Conservation (phyloP, 2,888 invertebrate genomes). For the Lacanobia wlatinum region DNA sequence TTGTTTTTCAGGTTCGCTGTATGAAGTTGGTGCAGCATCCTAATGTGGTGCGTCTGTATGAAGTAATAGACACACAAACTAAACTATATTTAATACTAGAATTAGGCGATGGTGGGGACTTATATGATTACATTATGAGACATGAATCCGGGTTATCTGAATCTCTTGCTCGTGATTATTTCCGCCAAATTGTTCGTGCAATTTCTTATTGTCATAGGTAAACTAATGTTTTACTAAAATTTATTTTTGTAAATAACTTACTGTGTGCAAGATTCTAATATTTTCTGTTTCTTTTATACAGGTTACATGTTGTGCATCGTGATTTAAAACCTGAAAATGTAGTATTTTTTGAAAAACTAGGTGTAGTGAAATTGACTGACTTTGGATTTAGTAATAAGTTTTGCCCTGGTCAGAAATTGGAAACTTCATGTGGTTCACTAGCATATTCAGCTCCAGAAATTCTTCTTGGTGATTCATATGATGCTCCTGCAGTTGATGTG, state of each 20-base stretch:
- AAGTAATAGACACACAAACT: slow-evolving; percentile 99
- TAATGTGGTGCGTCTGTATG: slow-evolving; percentile 99
- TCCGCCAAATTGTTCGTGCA: slow-evolving; percentile 98
- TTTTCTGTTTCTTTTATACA: slow-evolving; percentile 71
- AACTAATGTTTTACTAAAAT: slow-evolving; percentile 9
- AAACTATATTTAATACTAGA: slow-evolving; percentile 99
- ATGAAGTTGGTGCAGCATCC: slow-evolving; percentile 99
- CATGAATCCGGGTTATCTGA: slow-evolving; percentile 97
- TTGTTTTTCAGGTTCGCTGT: slow-evolving; percentile 94
- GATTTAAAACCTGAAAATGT: slow-evolving; percentile 99
- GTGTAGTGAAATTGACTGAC: slow-evolving; percentile 99
- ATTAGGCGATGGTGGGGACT: slow-evolving; percentile 99
- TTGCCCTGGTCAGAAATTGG: slow-evolving; percentile 98
- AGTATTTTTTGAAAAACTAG: slow-evolving; percentile 99
- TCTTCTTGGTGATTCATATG: slow-evolving; percentile 99
- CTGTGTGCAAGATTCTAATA: slow-evolving; percentile 9
- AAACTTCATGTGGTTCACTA: slow-evolving; percentile 99
- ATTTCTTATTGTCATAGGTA: slow-evolving; percentile 99
- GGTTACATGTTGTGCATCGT: slow-evolving; percentile 93
- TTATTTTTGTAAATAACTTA: not conserved
- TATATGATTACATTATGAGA: slow-evolving; percentile 99
- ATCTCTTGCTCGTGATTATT: slow-evolving; percentile 96
- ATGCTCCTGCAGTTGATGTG: slow-evolving; percentile 99
- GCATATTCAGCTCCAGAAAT: slow-evolving; percentile 99
- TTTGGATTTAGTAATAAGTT: slow-evolving; percentile 99